These are phyloP conservation scores for Solen grandis DNA, from an alignment of 1,140 invertebrate genomes.

Conservation along the genomic window DNA sequence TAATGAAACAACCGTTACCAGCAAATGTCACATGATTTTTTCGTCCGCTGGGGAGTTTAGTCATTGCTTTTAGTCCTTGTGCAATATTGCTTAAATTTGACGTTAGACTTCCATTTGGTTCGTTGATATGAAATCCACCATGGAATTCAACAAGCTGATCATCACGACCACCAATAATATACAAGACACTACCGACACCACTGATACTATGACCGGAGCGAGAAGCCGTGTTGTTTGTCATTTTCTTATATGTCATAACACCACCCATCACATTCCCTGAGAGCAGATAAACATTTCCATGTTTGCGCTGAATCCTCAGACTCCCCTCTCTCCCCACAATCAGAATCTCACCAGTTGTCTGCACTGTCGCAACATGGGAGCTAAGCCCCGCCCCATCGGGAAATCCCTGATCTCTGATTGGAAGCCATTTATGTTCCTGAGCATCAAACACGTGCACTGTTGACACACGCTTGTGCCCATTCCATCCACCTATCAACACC, in stretches of 20 bases:
- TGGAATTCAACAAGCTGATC: conserved; percentile 71
- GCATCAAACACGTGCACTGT: conserved; percentile 69
- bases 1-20: conserved; percentile 59
- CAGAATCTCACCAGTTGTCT: conserved; percentile 67
- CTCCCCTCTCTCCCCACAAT: conserved; percentile 77
- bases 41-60: conserved; percentile 73
- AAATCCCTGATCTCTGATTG: conserved; percentile 65
- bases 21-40: conserved; percentile 68
- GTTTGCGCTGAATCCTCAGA: conserved; percentile 70
- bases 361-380: conserved; percentile 70
- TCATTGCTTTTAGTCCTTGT: conserved; percentile 47
- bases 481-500: conserved; percentile 78
- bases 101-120: conserved; percentile 17
- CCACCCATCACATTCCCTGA: conserved; percentile 58
- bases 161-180: conserved; percentile 73
- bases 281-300: conserved; percentile 73
- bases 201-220: conserved; percentile 74
- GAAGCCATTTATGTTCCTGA: conserved; percentile 64
- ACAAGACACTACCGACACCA: conserved; percentile 61
- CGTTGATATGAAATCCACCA: conserved; percentile 21
- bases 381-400: conserved; percentile 76
- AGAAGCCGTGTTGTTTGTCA: conserved; percentile 66
- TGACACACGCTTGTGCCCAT: conserved; percentile 66
- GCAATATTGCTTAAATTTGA: conserved; percentile 14
- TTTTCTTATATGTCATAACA: conserved; percentile 65